Base-by-base conservation (phyloP, 2,888 invertebrate species). In the Hyles lineata region DNA sequence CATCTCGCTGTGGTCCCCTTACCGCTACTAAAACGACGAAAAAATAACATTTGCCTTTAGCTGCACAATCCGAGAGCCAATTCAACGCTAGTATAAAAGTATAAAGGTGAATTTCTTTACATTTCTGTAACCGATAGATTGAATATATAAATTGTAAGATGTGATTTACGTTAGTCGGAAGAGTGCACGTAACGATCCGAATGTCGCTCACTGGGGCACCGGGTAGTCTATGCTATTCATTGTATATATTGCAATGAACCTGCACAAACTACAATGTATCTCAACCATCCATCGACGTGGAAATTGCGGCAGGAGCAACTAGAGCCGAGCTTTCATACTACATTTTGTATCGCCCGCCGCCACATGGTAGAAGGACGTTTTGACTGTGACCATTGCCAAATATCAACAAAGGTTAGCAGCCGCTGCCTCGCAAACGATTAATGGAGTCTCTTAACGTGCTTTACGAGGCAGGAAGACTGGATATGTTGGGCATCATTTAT, bases 1-100 rank as follows among this genome's bases (percentile, higher is more conserved):
- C 67, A 23, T 50, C 67, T 67, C 67, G 63, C 63, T 23, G 43
- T 35, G 43, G 23, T 23, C 67, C 67, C 25, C 67, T 50, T 43
- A 63, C 35, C 43, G 21, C 43, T 15, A 43, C 35, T 50, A 43
- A 15, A 67, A 67, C 21, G 50, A 67, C 6, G 15, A 15, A 32
- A 32, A 21, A 67, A 25, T 21, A 8, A 50, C 23, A 50, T 67
- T 35, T 19, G n/a, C 17, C n/a, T 55, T 55, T 55, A n/a, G 17
- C 55, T 19, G 19, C n/a, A 19, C 11, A 43, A 43, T 43, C 3
- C 43, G 43, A 11, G 11, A 2, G 43, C 43, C 11, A 43, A 43
- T 43, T 43, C 15, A 43, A 15, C 15, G 43, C 43, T 2, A 43
- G 3, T 43, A 43, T 43, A 43, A 43, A n/a, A 55, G 19, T n/a